A percentile compares a stretch with the other conserved stretches of the same genome.
phyloP scores from a whole-genome alignment of 2,888 invertebrate species.

The Cryptocephalus primarius region DNA sequence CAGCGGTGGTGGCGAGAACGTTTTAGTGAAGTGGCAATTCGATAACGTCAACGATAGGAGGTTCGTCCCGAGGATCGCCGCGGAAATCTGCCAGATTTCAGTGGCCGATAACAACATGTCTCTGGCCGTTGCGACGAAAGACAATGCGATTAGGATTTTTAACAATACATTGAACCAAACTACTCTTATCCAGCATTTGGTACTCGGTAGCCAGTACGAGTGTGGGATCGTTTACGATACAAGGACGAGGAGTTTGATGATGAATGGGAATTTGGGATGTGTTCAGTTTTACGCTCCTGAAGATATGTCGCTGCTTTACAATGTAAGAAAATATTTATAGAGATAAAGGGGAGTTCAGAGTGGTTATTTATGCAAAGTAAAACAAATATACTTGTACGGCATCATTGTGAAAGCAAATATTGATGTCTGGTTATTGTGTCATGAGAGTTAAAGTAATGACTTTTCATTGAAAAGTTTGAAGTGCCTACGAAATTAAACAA shows the following conservation, averaged over 20 bases:
- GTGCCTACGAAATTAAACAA: too few relatives aligned
- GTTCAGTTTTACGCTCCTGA: conserved; percentile 62
- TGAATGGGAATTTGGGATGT: conserved; percentile 63
- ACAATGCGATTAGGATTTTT: conserved; percentile 55
- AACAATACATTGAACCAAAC: conserved; percentile 42
- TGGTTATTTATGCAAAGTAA: too few relatives aligned
- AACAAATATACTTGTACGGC: too few relatives aligned
- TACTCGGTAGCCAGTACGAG: conserved; percentile 48
- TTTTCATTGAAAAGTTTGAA: too few relatives aligned
- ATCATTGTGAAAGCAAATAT: too few relatives aligned
- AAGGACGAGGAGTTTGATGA: conserved; percentile 50
- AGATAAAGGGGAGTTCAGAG: too few relatives aligned
- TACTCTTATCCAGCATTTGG: conserved; percentile 55
- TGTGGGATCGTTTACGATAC: conserved; percentile 50
- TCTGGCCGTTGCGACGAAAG: conserved; percentile 54
- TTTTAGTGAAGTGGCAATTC: conserved; percentile 65
- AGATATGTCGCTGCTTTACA: conserved; percentile 54
- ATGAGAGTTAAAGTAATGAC: too few relatives aligned
- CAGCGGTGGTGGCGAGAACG: conserved; percentile 67
- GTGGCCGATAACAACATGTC: conserved; percentile 51
- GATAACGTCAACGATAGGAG: conserved; percentile 37
- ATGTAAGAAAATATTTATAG: conserved; percentile 55
- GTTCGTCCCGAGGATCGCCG: conserved; percentile 61
- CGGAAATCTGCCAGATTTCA: conserved; percentile 50
- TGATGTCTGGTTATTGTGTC: too few relatives aligned